A percentile compares a stretch with the other conserved stretches of the same genome.
phyloP scores from a whole-genome alignment of 53 echinoderm and acorn worm species.

The Mesocentrotus franciscanus region DNA sequence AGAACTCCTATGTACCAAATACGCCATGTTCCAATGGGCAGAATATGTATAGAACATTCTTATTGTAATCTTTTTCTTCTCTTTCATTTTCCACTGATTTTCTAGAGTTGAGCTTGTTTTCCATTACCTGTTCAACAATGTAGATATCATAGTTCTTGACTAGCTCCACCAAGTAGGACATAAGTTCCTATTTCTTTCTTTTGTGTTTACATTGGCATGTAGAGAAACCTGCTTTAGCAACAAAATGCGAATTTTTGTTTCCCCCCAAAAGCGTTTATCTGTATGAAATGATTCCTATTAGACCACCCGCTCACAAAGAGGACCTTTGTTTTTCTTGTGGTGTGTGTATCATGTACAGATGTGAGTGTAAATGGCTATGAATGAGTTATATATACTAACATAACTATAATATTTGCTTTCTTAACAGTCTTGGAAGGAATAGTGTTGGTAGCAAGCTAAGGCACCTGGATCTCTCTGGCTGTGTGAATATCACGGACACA shows the following conservation, averaged over 20 bases:
- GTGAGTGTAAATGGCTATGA: not conserved
- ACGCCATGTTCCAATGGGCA: not conserved
- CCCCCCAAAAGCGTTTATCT: not conserved
- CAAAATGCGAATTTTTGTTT: not conserved
- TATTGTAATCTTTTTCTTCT: too few relatives aligned
- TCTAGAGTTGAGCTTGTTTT: too few relatives aligned
- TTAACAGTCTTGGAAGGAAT: slow-evolving; percentile 21
- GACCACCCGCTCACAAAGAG: not conserved
- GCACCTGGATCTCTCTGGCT: slow-evolving; percentile 90
- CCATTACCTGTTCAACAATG: too few relatives aligned
- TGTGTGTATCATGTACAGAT: not conserved
- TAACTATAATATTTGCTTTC: not conserved
- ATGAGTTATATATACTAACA: not conserved
- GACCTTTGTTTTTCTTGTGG: not conserved
- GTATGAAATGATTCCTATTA: not conserved
- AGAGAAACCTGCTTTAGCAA: not conserved
- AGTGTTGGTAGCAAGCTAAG: slow-evolving; percentile 78
- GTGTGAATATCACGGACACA: slow-evolving; percentile 79
- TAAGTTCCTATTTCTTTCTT: not conserved
- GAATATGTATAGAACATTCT: not conserved
- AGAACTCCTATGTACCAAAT: too few relatives aligned
- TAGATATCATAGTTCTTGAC: not conserved
- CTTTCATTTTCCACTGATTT: too few relatives aligned
- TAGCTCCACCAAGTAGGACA: not conserved
- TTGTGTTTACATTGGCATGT: not conserved